Conservation (phyloP, 37 sponge, comb jelly and placozoan genomes). For the Petrosia ficiformis region DNA sequence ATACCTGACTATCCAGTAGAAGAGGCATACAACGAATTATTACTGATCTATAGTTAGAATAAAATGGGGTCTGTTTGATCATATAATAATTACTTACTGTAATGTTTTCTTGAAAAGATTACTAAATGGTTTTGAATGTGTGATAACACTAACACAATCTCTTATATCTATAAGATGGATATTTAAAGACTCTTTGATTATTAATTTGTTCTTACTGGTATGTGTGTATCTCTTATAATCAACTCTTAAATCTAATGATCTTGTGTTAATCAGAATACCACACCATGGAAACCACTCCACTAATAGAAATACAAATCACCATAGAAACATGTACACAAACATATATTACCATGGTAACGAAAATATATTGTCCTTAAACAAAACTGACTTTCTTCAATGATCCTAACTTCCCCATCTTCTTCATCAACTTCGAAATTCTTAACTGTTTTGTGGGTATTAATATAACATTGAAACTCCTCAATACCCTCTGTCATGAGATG, state of each 20-base stretch:
- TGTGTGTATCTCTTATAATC: conserved; percentile 38
- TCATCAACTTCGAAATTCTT: conserved; percentile 49
- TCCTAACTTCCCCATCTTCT: neutral
- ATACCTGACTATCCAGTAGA: conserved; percentile 41
- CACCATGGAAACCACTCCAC: conserved; percentile 66
- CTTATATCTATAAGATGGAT: conserved; percentile 17
- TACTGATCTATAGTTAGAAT: conserved; percentile 20
- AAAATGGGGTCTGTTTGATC: neutral
- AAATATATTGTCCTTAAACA: neutral
- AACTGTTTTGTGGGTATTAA: conserved; percentile 39
- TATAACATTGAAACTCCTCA: conserved; percentile 56
- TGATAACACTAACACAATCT: conserved; percentile 43
- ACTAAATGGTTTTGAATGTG: conserved; percentile 23
- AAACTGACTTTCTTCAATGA: neutral
- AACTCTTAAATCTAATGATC: conserved; percentile 39
- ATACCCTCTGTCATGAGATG: conserved; percentile 29
- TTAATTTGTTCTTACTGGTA: conserved; percentile 29
- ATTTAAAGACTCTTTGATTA: neutral
- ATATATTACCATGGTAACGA: neutral
- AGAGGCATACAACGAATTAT: conserved; percentile 41
- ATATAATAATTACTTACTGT: neutral
- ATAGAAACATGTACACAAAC: neutral
- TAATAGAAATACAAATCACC: neutral
- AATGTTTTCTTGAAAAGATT: conserved; percentile 12
- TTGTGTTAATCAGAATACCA: conserved; percentile 54